These are phyloP conservation scores for Megaleporinus macrocephalus DNA, from an alignment of 2,113 vertebrate genomes.

Conservation along the genomic window DNA sequence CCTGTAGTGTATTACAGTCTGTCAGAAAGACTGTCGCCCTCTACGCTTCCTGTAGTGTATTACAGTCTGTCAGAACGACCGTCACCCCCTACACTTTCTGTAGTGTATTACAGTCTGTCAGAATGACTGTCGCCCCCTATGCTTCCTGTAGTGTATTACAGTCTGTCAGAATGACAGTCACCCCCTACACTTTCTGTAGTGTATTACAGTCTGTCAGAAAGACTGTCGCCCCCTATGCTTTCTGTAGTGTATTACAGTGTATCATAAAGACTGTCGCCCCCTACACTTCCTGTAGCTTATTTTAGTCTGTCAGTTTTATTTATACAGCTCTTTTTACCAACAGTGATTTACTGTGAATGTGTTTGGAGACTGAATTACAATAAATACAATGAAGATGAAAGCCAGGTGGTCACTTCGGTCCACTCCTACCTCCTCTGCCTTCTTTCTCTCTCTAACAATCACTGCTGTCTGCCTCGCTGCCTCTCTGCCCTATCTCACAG, in stretches of 20 bases:
- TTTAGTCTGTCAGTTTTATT: not conserved
- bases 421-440: not conserved
- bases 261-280: not conserved
- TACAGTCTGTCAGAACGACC: too few relatives aligned
- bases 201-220: too few relatives aligned
- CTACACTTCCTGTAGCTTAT: not conserved
- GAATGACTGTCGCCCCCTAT: too few relatives aligned
- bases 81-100: too few relatives aligned
- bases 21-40: too few relatives aligned
- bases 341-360: not conserved
- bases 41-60: too few relatives aligned
- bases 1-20: too few relatives aligned
- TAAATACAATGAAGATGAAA: not conserved
- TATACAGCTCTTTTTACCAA: not conserved
- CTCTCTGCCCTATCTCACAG: conserved; percentile 14
- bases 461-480: conserved; percentile 33
- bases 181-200: too few relatives aligned
- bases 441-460: not conserved
- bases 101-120: too few relatives aligned
- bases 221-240: too few relatives aligned
- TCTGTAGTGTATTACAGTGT: not conserved
- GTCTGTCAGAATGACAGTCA: too few relatives aligned
- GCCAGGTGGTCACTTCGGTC: not conserved
- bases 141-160: too few relatives aligned
- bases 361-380: not conserved